These are phyloP conservation scores for Pocillopora meandrina DNA, from an alignment of 92 coral and sea anemone species.

Conservation along the genomic window DNA sequence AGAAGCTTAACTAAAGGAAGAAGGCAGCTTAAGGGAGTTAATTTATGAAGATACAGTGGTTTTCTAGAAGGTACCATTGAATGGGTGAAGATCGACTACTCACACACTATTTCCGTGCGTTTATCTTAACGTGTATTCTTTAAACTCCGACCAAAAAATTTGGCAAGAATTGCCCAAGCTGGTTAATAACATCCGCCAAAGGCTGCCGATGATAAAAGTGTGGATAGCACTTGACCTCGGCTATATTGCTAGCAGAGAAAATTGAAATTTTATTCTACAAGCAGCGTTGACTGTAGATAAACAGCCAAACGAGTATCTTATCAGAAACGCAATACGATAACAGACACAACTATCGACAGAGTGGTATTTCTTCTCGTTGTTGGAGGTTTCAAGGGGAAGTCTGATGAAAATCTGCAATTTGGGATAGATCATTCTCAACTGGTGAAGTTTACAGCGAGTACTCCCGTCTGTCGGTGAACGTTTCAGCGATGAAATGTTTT, in stretches of 20 bases:
- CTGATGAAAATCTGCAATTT: too few species aligned
- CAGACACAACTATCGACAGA: not conserved
- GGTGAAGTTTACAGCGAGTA: too few species aligned
- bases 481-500: not conserved
- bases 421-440: too few species aligned
- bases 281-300: slow-evolving; percentile 15
- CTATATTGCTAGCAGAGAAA: slow-evolving; percentile 1
- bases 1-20: not conserved
- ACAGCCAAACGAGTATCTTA: slow-evolving; percentile 19
- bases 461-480: too few species aligned
- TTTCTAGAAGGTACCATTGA: too few species aligned
- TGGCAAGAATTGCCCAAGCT: not conserved
- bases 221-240: slow-evolving; percentile 35
- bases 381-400: not conserved
- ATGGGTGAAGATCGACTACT: too few species aligned
- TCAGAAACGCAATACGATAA: slow-evolving; percentile 33
- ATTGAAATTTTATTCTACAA: slow-evolving; percentile 20
- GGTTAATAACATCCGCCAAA: not conserved
- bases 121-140: not conserved
- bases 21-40: not conserved
- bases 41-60: too few species aligned
- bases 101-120: not conserved
- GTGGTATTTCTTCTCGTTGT: not conserved
- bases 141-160: not conserved
- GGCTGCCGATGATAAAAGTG: not conserved